Conservation (phyloP, 2,797 vertebrate genomes). For the Etheostoma nigrum region DNA sequence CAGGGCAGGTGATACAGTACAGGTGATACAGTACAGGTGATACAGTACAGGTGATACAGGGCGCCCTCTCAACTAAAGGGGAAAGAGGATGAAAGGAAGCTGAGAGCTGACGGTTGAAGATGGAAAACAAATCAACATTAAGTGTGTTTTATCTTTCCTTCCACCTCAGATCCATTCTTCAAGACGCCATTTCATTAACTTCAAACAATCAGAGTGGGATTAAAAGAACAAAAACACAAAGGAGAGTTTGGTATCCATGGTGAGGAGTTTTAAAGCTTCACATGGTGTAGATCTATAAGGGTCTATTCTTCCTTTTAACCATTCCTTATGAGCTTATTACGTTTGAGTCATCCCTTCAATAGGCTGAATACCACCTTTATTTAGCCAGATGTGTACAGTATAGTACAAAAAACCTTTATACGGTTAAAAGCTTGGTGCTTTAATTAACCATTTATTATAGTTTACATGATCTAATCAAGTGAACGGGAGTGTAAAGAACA, state of each 20-base stretch:
- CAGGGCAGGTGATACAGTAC: constrained; percentile 63
- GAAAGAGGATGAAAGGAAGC: background rate
- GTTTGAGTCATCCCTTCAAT: background rate
- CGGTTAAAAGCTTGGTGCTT: background rate
- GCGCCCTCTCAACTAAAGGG: constrained; percentile 29
- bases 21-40: constrained; percentile 37
- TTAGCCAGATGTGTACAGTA: background rate
- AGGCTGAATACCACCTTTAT: background rate
- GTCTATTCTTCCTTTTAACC: background rate
- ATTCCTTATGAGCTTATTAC: background rate
- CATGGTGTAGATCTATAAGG: background rate
- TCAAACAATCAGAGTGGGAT: background rate
- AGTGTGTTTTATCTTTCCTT: background rate
- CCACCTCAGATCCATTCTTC: background rate
- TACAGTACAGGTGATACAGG: constrained; percentile 65
- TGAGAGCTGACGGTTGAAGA: background rate
- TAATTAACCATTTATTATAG: background rate
- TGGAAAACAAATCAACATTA: background rate
- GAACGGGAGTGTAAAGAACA: background rate
- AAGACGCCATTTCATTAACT: background rate
- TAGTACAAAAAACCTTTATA: background rate
- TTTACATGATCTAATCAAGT: background rate
- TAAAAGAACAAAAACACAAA: background rate
- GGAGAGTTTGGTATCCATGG: background rate
- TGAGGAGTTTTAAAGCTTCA: too few species aligned